Conservation (phyloP, 2,888 invertebrate genomes). For the Thera britannica region DNA sequence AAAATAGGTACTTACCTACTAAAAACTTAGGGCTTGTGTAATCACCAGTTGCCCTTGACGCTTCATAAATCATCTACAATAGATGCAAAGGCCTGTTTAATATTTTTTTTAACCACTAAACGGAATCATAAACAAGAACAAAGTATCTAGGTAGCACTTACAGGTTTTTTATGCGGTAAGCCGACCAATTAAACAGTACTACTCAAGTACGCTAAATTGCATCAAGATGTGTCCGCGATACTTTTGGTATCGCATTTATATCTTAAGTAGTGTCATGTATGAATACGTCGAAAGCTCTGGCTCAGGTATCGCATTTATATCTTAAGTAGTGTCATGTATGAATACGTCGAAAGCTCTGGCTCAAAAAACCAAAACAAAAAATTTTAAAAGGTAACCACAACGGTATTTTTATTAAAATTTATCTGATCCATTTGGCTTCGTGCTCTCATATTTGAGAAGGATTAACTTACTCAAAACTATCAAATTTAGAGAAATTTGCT, state of each 20-base stretch:
- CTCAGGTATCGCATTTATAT: slow-evolving; percentile 65
- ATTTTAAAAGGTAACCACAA: slow-evolving; percentile 5
- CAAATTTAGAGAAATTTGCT: slow-evolving; percentile 3
- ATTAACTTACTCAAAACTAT: background rate
- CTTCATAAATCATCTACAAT: no score
- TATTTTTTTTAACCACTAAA: slow-evolving; percentile 26
- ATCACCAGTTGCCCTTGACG: no score
- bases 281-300: slow-evolving; percentile 43
- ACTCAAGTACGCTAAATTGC: slow-evolving; percentile 64
- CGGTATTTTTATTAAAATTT: background rate
- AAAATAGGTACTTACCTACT: no score
- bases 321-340: slow-evolving; percentile 74
- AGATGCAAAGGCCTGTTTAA: no score
- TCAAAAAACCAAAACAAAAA: slow-evolving; percentile 7
- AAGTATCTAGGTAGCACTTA: slow-evolving; percentile 15
- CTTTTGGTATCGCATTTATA: slow-evolving; percentile 68
- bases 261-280: slow-evolving; percentile 75
- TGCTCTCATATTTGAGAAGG: background rate
- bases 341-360: slow-evolving; percentile 41
- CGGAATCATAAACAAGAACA: slow-evolving; percentile 43
- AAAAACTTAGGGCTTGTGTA: no score
- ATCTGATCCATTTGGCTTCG: background rate
- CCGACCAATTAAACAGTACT: slow-evolving; percentile 67
- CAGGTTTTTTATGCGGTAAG: slow-evolving; percentile 49
- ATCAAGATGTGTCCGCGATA: slow-evolving; percentile 67